Evolutionary conservation across 35 echinoderm and acorn worm genomes (phyloP), one percentile per base, ranked within the genome.

Genomic region (Holothuria glaberrima): DNA sequence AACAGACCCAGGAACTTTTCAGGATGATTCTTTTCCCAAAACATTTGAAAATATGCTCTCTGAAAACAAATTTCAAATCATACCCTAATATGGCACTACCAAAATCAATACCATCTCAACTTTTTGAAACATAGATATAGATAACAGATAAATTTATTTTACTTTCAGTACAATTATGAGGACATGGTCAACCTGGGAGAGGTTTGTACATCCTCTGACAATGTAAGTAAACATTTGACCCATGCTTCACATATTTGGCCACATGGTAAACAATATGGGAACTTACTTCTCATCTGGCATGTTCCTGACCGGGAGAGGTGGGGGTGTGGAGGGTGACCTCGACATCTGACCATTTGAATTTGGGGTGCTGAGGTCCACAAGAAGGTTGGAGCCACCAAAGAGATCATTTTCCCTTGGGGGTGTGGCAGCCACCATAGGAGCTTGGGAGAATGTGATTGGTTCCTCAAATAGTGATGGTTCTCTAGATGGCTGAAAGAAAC

Each of bases 231-330:
- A 20, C 13, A 27, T 52, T n/a, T 25, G 28, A 32, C 62, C 81
- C 28, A 46, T 26, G 10, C 16, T 20, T 20, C 13, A 16, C 14
- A 60, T 35, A 28, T 5, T 21, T 7, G 21, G 58, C 21, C 38
- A 74, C 17, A 75, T 26, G 36, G 36, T 41, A 41, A 41, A 54
- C 50, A 54, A 5, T 9, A 54, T 2, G 13, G 1, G 12, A 54
- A 28, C 62, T 70, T 58, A 96, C 94, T 91, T 92, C n/a, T 96
- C 94, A 86, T 96, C 94, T 90, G 91, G 91, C n/a, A 88, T 56
- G 75, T 83, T 68, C 50, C 85, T 87, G 63, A 71, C 86, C 35
- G 92, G 92, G 9, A 56, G 30, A 3, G 86, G 92, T 28, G 86
- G 92, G 6, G 74, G 92, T 19, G 36, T 62, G 21, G 58, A 22